These are phyloP conservation scores for Macaria notata DNA, from an alignment of 2,888 invertebrate genomes.

Conservation along the genomic window DNA sequence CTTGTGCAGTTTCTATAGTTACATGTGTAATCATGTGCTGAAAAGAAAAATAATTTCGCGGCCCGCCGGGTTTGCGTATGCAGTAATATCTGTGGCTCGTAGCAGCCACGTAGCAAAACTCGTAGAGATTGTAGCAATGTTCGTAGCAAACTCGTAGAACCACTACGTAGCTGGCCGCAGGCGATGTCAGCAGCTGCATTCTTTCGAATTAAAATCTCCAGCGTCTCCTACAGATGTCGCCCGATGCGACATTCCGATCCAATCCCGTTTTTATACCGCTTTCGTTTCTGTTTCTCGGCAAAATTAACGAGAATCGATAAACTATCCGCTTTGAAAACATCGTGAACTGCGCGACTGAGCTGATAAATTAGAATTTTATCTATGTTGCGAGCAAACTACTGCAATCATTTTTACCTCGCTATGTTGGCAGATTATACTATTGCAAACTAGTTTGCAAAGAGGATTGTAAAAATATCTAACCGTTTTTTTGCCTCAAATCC, in stretches of 20 bases:
- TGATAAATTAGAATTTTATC: conserved; percentile 50
- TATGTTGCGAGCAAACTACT: conserved; percentile 31
- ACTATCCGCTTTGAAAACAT: conserved; percentile 5
- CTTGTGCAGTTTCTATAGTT: too few species aligned
- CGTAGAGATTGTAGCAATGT: conserved; percentile 1
- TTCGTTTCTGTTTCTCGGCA: conserved; percentile 44
- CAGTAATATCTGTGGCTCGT: not conserved
- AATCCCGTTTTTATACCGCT: conserved; percentile 54
- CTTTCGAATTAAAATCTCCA: conserved; percentile 59
- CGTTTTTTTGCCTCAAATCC: too few species aligned
- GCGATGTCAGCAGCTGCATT: conserved; percentile 39
- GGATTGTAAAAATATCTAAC: too few species aligned
- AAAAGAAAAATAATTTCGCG: conserved; percentile 6
- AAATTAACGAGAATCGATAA: conserved; percentile 45
- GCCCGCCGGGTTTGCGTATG: not conserved
- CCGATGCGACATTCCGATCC: conserved; percentile 43
- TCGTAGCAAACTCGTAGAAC: not conserved
- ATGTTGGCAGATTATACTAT: conserved; percentile 29
- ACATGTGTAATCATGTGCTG: not conserved
- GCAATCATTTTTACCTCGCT: conserved; percentile 9
- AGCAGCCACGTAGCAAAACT: not conserved
- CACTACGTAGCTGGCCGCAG: conserved; percentile 17
- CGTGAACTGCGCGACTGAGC: conserved; percentile 15
- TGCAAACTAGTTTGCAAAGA: conserved; percentile 30
- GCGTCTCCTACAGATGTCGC: conserved; percentile 56